Evolutionary conservation across 2,888 invertebrate species (phyloP), one percentile per base, ranked within the genome.

Genomic region (Cephus runcator): DNA sequence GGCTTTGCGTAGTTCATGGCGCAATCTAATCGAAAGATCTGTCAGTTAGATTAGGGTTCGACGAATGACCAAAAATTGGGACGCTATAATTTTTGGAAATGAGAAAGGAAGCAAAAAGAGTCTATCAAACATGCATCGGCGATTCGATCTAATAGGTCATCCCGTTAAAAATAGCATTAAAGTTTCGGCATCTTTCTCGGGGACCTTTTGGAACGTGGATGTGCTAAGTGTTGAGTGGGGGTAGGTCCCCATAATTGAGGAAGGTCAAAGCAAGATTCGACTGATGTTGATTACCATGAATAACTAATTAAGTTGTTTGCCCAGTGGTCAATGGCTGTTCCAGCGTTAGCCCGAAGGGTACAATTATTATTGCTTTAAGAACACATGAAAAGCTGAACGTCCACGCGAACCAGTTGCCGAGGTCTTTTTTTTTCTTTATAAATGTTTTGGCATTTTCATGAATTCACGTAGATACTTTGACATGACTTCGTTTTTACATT

Each of bases 1-100:
- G 91, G 88, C 77, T 82, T 87, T 3, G 87, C 82, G 69, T 90
- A 90, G 15, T 80, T 79, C 23, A 87, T 82, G 6, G 81, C 84
- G 77, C 87, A 89, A 77, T 84, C 87, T 87, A 31, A 12, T 33
- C 12, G 15, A 71, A 33, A 33, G 9, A 35, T 30, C 34, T 1
- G 31, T 11, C 30, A 9, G 31, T 4, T 71, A 31, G 11, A 12
- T 31, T 15, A 33, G 12, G 71, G 15, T 9, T 56, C 23, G 40
- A 56, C 9, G 9, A 56, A 9, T 9, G 6, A 23, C 1, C 6
- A 40, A 56, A 56, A 56, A 6, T 30, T 3, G 33, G 23, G 6
- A n/a, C 4, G n/a, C 23, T 33, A 30, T 71, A 30, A 30, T 33
- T 34, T 12, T 31, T 71, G 71, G 4, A 34, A 71, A 71, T 33